These are phyloP conservation scores for Corythoichthys intestinalis DNA, from an alignment of 2,113 vertebrate genomes.

Conservation along the genomic window DNA sequence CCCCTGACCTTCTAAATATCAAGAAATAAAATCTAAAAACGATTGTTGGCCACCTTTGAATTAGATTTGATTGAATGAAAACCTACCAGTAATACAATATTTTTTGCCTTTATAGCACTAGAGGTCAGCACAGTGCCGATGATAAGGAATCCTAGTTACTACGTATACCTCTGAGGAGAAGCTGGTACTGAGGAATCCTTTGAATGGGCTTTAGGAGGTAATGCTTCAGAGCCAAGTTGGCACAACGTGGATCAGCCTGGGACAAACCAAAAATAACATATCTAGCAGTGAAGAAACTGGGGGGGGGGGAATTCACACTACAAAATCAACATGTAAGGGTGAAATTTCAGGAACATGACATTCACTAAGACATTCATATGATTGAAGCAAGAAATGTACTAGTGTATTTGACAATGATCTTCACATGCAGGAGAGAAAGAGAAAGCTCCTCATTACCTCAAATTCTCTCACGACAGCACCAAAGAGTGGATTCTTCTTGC, in stretches of 20 bases:
- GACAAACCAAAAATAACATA: slow-evolving; percentile 20
- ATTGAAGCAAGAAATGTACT: too few species aligned
- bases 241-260: slow-evolving; percentile 88
- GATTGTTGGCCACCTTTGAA: too few species aligned
- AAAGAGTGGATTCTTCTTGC: slow-evolving; percentile 85
- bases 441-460: slow-evolving; percentile 77
- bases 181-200: slow-evolving; percentile 94
- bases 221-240: slow-evolving; percentile 89
- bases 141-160: background rate
- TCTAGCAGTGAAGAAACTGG: too few species aligned
- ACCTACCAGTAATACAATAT: too few species aligned
- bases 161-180: slow-evolving; percentile 85
- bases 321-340: too few species aligned
- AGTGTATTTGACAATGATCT: too few species aligned
- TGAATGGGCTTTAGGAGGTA: slow-evolving; percentile 96
- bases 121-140: slow-evolving; percentile 41
- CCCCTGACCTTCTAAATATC: too few species aligned
- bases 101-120: slow-evolving; percentile 22
- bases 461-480: slow-evolving; percentile 84
- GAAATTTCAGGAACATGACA: too few species aligned
- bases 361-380: too few species aligned
- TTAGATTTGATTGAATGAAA: too few species aligned
- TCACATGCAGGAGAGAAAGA: slow-evolving; percentile 32
- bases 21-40: too few species aligned
- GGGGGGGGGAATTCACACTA: too few species aligned